Base-by-base conservation (phyloP, 2,113 vertebrate species). In the Thalassarche chlororhynchos region DNA sequence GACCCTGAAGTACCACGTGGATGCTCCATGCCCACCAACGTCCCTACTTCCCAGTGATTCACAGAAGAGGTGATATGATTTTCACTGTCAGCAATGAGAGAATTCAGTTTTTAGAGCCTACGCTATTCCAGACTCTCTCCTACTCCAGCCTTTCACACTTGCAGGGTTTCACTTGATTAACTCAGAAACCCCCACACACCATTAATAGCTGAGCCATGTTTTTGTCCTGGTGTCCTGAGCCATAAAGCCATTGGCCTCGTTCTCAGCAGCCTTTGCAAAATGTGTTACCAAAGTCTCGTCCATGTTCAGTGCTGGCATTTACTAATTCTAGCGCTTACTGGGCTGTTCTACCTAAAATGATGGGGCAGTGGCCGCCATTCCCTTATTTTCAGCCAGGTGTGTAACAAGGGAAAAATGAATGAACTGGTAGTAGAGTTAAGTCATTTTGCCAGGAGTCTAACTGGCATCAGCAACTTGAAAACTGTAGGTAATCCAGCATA, bases 361-460 rank as follows among this genome's bases (percentile, higher is more conserved):
- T 1, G 8, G 28, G 19, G 10, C 57, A 83, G 44, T 2, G 2
- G 20, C 42, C 11, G 6, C 31, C 1, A 2, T 29, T 78, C n/a
- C 44, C 46, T 91, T 64, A 60, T 57, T 84, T 69, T 57, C 44
- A 82, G 21, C 9, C 44, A 71, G 15, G 20, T 42, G 61, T 1
- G 8, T 71, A 69, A 64, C 18, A 61, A 38, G 7, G 4, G 32
- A 64, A 80, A 90, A 91, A 62, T 20, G 4, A 93, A 90, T n/a
- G 24, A 77, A 96, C 11, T 25, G 17, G 38, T 55, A 72, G 28
- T 21, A 80, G 18, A 68, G 28, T 36, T 46, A 79, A 86, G 17
- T 46, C 1, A 89, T 85, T 72, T 87, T 85, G 19, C 64, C 66
- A 75, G 18, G 12, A n/a, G 25, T 75, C n/a, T 89, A 83, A 71